Evolutionary conservation across 1,140 invertebrate genomes (phyloP), one percentile per base, ranked within the genome.

Genomic region (Saccostrea cuccullata): DNA sequence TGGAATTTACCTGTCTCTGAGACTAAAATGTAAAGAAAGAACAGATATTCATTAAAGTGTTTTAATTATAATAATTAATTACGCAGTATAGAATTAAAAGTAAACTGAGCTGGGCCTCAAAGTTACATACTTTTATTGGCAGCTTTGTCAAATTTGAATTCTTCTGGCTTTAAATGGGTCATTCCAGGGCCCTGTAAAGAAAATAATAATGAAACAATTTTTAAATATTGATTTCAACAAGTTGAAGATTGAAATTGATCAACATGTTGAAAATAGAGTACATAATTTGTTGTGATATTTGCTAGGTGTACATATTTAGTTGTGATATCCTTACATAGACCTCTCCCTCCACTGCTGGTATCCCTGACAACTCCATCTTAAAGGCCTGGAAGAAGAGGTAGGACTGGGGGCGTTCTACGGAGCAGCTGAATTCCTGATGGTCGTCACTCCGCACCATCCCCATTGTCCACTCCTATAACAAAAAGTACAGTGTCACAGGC

Each of bases 301-400:
- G 0, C 0, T 36, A 36, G 0, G 30, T 36, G 30, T 36, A 36
- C 30, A 36, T 1, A 36, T 2, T 58, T 58, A 12, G 58, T 60
- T 20, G 3, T 20, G 13, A 20, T 13, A 58, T 55, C 85, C 89
- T 90, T 90, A 89, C 90, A 86, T 47, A 87, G 77, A 87, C 89
- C 55, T 90, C 77, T 82, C 86, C 87, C 23, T 47, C 86, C 55
- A 55, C 60, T 67, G 87, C 30, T n/a, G 58, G 82, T 13, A 77
- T 86, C 36, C 90, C 90, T 47, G 47, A 23, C 12, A 91, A 30
- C 55, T 89, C 56, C 47, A 91, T 40, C 26, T 87, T 89, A 83
- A 91, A 91, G 11, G 77, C 77, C 36, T 85, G 77, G 73, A 91
- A 91, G 77, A 90, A 88, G 0, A 91, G 77, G 84, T 91, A 91